Percentiles rank a stretch among this genome's conserved stretches.
Evolutionary conservation across 1,140 invertebrate genomes (phyloP).

Genomic region (Spodoptera litura): DNA sequence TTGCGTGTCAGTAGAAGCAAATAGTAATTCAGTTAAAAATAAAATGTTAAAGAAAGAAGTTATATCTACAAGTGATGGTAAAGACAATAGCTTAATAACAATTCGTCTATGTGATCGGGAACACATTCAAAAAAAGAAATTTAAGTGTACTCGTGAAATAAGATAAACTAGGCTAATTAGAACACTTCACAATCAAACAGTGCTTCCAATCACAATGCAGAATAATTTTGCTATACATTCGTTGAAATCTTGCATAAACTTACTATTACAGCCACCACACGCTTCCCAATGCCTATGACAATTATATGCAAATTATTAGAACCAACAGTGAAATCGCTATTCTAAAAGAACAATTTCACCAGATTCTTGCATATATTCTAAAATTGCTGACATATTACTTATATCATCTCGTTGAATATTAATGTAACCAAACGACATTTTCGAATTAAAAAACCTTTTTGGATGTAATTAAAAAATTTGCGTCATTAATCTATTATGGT

Average conservation of each 20-base stretch:
- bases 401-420: slow-evolving; percentile 65
- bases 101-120: no score
- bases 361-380: slow-evolving; percentile 50
- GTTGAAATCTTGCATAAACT: slow-evolving; percentile 4
- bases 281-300: slow-evolving; percentile 31
- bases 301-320: slow-evolving; percentile 46
- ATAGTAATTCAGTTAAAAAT: not conserved
- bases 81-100: not conserved
- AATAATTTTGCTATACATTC: not conserved
- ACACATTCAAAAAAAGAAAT: no score
- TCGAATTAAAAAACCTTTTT: slow-evolving; percentile 14
- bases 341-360: slow-evolving; percentile 50
- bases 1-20: not conserved
- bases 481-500: slow-evolving; percentile 11
- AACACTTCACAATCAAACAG: not conserved
- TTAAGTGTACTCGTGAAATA: no score
- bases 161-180: slow-evolving; percentile 13
- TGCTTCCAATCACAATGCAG: not conserved
- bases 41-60: not conserved
- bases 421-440: slow-evolving; percentile 58
- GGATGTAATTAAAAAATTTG: slow-evolving; percentile 22
- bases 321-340: slow-evolving; percentile 40
- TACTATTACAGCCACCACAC: not conserved
- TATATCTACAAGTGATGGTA: not conserved
- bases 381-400: slow-evolving; percentile 44